A percentile compares a stretch with the other conserved stretches of the same genome.
Evolutionary conservation across 2,888 invertebrate species (phyloP).

Genomic region (Agrotis segetum): DNA sequence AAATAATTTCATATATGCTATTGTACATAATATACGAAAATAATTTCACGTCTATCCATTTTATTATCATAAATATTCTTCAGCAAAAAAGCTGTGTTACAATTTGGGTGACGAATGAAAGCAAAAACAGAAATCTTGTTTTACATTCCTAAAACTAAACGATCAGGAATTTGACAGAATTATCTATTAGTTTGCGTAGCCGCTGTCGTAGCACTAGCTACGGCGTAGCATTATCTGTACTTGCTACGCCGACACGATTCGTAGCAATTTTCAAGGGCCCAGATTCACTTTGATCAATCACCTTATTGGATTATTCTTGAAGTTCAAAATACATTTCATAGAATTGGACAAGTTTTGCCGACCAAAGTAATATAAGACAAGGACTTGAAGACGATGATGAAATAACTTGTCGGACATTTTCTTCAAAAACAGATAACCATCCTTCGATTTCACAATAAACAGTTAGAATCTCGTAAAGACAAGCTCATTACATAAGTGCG

Average conservation of each 20-base stretch:
- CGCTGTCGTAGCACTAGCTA: conserved; percentile 27
- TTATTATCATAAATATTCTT: no score
- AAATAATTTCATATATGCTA: no score
- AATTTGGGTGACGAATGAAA: no score
- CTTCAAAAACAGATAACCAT: neutral
- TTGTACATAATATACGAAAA: no score
- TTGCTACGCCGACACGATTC: neutral
- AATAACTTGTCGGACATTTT: conserved; percentile 8
- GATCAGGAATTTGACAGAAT: no score
- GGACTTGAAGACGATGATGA: neutral
- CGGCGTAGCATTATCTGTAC: conserved; percentile 2
- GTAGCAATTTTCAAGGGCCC: conserved; percentile 14
- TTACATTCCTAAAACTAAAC: no score
- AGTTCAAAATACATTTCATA: conserved; percentile 10
- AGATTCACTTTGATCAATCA: conserved; percentile 4
- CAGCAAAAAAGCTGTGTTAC: no score
- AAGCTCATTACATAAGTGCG: conserved; percentile 58
- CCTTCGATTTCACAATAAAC: conserved; percentile 7
- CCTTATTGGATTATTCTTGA: conserved; percentile 17
- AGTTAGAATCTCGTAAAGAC: conserved; percentile 16
- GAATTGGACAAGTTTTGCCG: conserved; percentile 3
- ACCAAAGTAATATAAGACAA: neutral
- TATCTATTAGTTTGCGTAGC: neutral
- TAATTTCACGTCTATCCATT: no score
- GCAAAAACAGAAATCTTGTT: no score